phyloP scores from a whole-genome alignment of 2,797 vertebrate species.

The Typhlichthys eigenmanni region DNA sequence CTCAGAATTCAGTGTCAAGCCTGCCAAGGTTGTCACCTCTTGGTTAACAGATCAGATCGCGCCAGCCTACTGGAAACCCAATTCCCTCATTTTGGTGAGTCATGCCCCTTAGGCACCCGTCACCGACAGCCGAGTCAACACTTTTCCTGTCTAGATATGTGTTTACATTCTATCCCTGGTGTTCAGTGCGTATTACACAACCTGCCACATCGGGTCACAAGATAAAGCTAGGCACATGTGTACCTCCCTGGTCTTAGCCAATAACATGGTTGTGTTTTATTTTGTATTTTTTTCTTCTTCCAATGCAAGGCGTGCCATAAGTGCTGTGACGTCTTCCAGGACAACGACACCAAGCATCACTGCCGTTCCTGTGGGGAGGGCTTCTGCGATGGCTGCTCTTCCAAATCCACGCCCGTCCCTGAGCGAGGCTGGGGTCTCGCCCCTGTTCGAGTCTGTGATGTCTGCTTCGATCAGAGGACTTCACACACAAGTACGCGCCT shows the following conservation, averaged over 20 bases:
- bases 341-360: slow-evolving; percentile 97
- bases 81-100: slow-evolving; percentile 92
- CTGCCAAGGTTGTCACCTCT: slow-evolving; percentile 96
- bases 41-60: slow-evolving; percentile 97
- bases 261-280: slow-evolving; percentile 39
- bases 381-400: slow-evolving; percentile 95
- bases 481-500: slow-evolving; percentile 57
- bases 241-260: slow-evolving; percentile 16
- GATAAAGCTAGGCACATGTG: slow-evolving; percentile 29
- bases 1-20: slow-evolving; percentile 96
- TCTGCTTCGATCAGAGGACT: slow-evolving; percentile 82
- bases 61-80: slow-evolving; percentile 95
- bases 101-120: slow-evolving; percentile 37
- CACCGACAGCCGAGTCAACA: slow-evolving; percentile 63
- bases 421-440: slow-evolving; percentile 97
- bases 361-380: slow-evolving; percentile 98
- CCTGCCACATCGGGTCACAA: slow-evolving; percentile 46
- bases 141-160: slow-evolving; percentile 56
- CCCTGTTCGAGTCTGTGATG: slow-evolving; percentile 93
- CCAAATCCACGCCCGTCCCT: slow-evolving; percentile 89
- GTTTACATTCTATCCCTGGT: slow-evolving; percentile 53
- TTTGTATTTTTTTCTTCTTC: slow-evolving; percentile 12
- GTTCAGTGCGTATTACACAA: slow-evolving; percentile 49
- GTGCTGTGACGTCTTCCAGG: slow-evolving; percentile 89
- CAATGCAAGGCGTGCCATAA: slow-evolving; percentile 87